Evolutionary conservation across 2,888 invertebrate species (phyloP), one percentile per base, ranked within the genome.

Genomic region (Pheosia gnoma): DNA sequence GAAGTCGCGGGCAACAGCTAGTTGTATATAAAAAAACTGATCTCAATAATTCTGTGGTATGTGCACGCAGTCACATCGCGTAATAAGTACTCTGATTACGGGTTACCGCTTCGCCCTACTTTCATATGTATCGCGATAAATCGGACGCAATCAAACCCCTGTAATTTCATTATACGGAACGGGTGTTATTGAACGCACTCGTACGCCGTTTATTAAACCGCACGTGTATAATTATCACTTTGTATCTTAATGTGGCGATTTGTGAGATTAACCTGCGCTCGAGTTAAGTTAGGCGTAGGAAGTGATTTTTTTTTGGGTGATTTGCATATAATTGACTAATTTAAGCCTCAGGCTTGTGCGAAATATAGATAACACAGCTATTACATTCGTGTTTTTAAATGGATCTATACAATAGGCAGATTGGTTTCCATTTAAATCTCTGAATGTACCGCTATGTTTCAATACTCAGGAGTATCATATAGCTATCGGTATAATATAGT

Each of bases 131-230:
- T 55, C 55, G 49, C 49, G 13, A 67, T 39, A 38, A 45, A 7
- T 56, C 61, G 45, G 58, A 69, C 59, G 67, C 75, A 79, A 78
- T 80, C 77, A 81, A 74, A 76, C 62, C 66, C 62, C 63, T 68
- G 74, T 79, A 76, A 81, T 81, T 81, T 79, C 72, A 78, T 78
- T 78, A 80, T 81, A 77, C 76, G 2, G 55, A 13, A 9, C 11
- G 36, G 10, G 39, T 55, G 13, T 55, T 55, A 37, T 53, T 53
- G 37, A 5, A 10, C 36, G 25, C 25, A 25, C 25, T 25, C 25
- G 5, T 51, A 36, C 36, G 47, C 47, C 8, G n/a, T 10, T 37
- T 37, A 25, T 53, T 13, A 7, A 39, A 37, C 10, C 51, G 4
- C 55, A 39, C 55, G 39, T 55, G 13, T 53, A 37, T 55, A 39